These are phyloP conservation scores for Sclerodermus sp. DNA, from an alignment of 2,888 invertebrate genomes.

Conservation along the genomic window DNA sequence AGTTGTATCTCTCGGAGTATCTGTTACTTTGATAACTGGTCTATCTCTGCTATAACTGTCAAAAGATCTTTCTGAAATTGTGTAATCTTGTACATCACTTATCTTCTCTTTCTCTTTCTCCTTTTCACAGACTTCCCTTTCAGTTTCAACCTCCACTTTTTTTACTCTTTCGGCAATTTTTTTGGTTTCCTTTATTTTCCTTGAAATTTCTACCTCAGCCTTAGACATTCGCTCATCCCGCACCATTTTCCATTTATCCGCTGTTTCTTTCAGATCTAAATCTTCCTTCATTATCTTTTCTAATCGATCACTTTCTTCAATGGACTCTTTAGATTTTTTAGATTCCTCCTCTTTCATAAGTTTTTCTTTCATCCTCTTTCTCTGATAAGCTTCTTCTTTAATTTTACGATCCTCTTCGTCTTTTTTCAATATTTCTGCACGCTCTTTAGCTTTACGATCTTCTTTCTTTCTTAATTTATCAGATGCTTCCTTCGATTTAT, in stretches of 20 bases:
- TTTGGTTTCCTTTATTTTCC: constrained; percentile 29
- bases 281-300: constrained; percentile 33
- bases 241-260: constrained; percentile 13
- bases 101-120: constrained; percentile 26
- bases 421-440: constrained; percentile 25
- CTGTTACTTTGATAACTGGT: constrained; percentile 29
- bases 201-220: constrained; percentile 6
- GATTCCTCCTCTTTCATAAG: constrained; percentile 49
- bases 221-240: constrained; percentile 10
- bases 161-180: constrained; percentile 34
- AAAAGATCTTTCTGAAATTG: too few relatives aligned
- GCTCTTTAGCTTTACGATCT: constrained; percentile 18
- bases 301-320: constrained; percentile 44
- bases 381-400: constrained; percentile 40
- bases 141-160: constrained; percentile 9
- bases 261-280: constrained; percentile 2
- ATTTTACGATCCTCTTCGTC: constrained; percentile 29
- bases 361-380: too few relatives aligned
- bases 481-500: constrained; percentile 17
- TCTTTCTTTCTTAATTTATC: constrained; percentile 13
- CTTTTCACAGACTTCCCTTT: constrained; percentile 21
- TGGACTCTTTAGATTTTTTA: constrained; percentile 40
- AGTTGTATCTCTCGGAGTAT: constrained; percentile 32
- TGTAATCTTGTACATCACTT: too few relatives aligned
- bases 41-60: too few relatives aligned